phyloP scores from a whole-genome alignment of 1,140 invertebrate genomes.

The Drosophila suzukii region DNA sequence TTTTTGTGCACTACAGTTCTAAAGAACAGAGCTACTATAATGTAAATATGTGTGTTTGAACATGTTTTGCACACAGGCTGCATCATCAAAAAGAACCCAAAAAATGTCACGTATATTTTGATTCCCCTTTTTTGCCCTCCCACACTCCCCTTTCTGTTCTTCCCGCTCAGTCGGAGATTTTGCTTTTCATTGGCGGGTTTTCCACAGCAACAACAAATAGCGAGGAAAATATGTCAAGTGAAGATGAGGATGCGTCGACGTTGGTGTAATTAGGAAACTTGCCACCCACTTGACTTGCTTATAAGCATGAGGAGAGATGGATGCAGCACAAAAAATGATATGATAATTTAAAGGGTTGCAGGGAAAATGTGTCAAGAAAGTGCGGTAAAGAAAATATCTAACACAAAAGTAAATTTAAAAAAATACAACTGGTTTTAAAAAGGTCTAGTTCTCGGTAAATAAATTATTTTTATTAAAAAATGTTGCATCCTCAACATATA shows the following conservation, averaged over 20 bases:
- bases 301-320: conserved; percentile 6
- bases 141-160: conserved; percentile 6
- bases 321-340: not conserved
- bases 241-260: conserved; percentile 53
- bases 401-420: not conserved
- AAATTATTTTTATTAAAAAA: too few species aligned
- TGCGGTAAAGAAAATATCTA: not conserved
- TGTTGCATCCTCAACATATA: too few species aligned
- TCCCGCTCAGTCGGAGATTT: conserved; percentile 28
- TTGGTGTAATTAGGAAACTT: conserved; percentile 76
- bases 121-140: conserved; percentile 23
- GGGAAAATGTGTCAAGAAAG: conserved; percentile 5
- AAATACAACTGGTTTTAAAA: not conserved
- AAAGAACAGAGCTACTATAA: not conserved
- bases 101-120: conserved; percentile 36
- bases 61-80: conserved; percentile 4
- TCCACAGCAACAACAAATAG: conserved; percentile 22
- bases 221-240: conserved; percentile 64
- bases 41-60: conserved; percentile 17
- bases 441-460: not conserved
- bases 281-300: conserved; percentile 73
- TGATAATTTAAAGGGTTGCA: conserved; percentile 1
- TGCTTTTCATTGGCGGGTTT: conserved; percentile 47
- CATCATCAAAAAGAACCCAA: conserved; percentile 20
- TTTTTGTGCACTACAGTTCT: conserved; percentile 18